phyloP scores from a whole-genome alignment of 2,797 vertebrate genomes.

The Choloepus didactylus region DNA sequence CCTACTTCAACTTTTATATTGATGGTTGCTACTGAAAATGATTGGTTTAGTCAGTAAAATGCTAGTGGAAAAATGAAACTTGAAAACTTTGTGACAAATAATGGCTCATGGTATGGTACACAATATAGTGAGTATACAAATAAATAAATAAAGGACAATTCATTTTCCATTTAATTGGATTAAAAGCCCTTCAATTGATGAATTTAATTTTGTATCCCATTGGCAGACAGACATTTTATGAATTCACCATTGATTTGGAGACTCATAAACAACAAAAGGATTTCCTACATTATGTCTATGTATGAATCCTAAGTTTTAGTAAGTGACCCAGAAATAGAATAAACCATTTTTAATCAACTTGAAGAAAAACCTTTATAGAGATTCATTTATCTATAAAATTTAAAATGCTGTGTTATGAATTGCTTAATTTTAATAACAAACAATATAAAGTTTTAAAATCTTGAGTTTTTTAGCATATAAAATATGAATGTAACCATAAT shows the following conservation, averaged over 20 bases:
- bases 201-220: background rate
- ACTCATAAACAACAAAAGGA: slow-evolving; percentile 44
- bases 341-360: slow-evolving; percentile 64
- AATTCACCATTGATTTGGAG: slow-evolving; percentile 39
- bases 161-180: slow-evolving; percentile 33
- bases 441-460: slow-evolving; percentile 24
- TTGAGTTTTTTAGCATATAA: background rate
- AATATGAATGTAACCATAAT: background rate
- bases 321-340: slow-evolving; percentile 58
- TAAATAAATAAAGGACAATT: background rate
- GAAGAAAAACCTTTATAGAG: slow-evolving; percentile 30
- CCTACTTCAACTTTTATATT: slow-evolving; percentile 6
- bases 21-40: slow-evolving; percentile 21
- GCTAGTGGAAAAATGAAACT: slow-evolving; percentile 36
- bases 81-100: slow-evolving; percentile 30
- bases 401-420: slow-evolving; percentile 26
- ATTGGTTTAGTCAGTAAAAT: slow-evolving; percentile 64
- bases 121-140: slow-evolving; percentile 42
- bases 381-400: slow-evolving; percentile 62
- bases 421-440: slow-evolving; percentile 68
- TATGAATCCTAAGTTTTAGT: slow-evolving; percentile 34
- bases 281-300: slow-evolving; percentile 48
- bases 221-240: slow-evolving; percentile 17
- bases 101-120: background rate
- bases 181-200: background rate